A percentile compares a stretch with the other conserved stretches of the same genome.
phyloP scores from a whole-genome alignment of 37 sponge, comb jelly and placozoan species.

The Oscarella lobularis region DNA sequence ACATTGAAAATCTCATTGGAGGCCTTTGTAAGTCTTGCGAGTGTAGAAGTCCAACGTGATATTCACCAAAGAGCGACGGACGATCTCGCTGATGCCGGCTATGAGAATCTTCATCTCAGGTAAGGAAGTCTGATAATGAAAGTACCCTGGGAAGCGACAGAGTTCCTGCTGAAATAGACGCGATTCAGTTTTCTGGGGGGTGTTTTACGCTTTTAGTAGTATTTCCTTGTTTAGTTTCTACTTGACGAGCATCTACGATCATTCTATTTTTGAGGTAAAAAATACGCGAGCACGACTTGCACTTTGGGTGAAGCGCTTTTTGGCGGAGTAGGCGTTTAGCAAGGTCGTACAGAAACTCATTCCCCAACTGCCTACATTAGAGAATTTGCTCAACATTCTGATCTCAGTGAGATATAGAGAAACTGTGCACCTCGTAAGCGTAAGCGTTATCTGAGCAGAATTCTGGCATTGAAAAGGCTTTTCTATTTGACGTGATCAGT shows the following conservation, averaged over 20 bases:
- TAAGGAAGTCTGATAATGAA: too few relatives aligned
- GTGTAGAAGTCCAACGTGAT: slow-evolving; percentile 63
- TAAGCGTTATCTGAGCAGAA: too few relatives aligned
- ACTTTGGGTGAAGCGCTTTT: not conserved
- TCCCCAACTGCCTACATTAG: slow-evolving; percentile 77
- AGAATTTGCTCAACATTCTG: slow-evolving; percentile 79
- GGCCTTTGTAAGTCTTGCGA: slow-evolving; percentile 8
- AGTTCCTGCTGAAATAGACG: too few relatives aligned
- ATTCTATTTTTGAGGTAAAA: slow-evolving; percentile 79
- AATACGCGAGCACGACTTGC: not conserved
- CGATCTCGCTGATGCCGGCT: slow-evolving; percentile 69
- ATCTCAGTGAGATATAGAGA: slow-evolving; percentile 49
- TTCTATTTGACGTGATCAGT: slow-evolving; percentile 85
- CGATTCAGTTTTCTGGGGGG: too few relatives aligned
- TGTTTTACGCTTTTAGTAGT: too few relatives aligned
- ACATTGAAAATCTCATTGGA: not conserved
- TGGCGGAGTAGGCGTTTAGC: slow-evolving; percentile 61
- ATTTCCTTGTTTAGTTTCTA: slow-evolving; percentile 33
- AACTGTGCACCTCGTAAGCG: too few relatives aligned
- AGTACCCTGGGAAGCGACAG: too few relatives aligned
- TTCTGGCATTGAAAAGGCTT: slow-evolving; percentile 87
- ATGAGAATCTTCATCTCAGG: slow-evolving; percentile 60
- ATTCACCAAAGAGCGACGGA: slow-evolving; percentile 66
- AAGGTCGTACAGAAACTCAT: slow-evolving; percentile 87
- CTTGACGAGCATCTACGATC: slow-evolving; percentile 88